Evolutionary conservation across 1,140 invertebrate species (phyloP).

Genomic region (Megathymus violae): DNA sequence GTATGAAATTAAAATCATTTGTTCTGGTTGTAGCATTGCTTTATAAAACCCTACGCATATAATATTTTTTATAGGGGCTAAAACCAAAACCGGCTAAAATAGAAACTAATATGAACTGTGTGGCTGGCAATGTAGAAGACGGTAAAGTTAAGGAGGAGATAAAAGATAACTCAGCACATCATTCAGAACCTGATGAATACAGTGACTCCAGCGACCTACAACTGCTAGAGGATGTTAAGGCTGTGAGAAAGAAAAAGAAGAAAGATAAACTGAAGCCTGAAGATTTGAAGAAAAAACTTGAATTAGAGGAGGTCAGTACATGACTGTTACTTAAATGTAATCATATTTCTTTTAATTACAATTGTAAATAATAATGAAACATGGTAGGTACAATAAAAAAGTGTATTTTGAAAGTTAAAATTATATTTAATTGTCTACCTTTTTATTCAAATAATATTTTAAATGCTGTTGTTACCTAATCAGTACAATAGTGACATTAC

Average conservation of each 20-base stretch:
- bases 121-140: conserved; percentile 41
- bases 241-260: conserved; percentile 53
- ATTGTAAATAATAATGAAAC: no score
- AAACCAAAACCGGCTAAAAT: conserved; percentile 9
- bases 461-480: no score
- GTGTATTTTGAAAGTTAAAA: no score
- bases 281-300: conserved; percentile 69
- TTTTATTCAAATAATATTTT: no score
- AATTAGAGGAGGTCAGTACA: conserved; percentile 81
- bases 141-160: conserved; percentile 69
- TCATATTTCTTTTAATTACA: no score
- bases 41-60: no score
- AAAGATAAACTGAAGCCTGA: conserved; percentile 64
- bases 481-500: no score
- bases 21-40: no score
- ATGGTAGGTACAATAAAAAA: no score
- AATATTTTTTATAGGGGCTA: neutral
- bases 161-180: conserved; percentile 52
- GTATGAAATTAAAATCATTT: neutral
- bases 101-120: conserved; percentile 24
- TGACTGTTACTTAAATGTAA: conserved; percentile 6
- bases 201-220: conserved; percentile 51
- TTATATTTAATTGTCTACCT: no score
- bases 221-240: conserved; percentile 56
- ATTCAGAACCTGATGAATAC: conserved; percentile 51